A percentile compares a stretch with the other conserved stretches of the same genome.
phyloP scores from a whole-genome alignment of 2,113 vertebrate genomes.

The Tupaia tana region DNA sequence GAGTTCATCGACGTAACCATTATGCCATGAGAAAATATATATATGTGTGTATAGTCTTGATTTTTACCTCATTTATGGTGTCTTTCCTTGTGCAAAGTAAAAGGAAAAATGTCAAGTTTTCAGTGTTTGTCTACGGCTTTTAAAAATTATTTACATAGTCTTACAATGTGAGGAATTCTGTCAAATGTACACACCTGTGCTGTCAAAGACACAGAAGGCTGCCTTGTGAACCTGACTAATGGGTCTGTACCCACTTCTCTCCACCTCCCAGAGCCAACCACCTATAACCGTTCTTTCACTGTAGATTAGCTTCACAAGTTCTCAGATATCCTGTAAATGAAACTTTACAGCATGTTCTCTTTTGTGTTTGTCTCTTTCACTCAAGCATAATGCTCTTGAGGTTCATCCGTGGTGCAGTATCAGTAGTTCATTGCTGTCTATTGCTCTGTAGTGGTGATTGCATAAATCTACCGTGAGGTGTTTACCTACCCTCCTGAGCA shows the following conservation, averaged over 20 bases:
- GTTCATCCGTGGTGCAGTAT: rapidly evolving
- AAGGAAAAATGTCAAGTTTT: background rate
- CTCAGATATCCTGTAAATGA: rapidly evolving
- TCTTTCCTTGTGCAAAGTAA: background rate
- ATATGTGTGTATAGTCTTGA: background rate
- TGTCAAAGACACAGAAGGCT: background rate
- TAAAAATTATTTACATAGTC: background rate
- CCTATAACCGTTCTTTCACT: background rate
- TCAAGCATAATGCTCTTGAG: too few relatives aligned
- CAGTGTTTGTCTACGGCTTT: background rate
- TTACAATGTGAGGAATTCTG: background rate
- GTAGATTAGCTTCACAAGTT: background rate
- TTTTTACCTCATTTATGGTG: background rate
- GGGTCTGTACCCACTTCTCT: too few relatives aligned
- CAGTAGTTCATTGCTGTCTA: rapidly evolving
- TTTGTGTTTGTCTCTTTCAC: background rate
- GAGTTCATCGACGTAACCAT: too few relatives aligned
- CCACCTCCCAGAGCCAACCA: background rate
- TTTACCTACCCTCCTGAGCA: background rate
- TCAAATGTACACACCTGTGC: background rate
- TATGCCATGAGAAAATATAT: too few relatives aligned
- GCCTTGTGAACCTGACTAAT: background rate
- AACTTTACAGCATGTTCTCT: rapidly evolving
- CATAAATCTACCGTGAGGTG: too few relatives aligned
- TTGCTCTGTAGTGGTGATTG: rapidly evolving